Evolutionary conservation across 2,888 invertebrate species (phyloP).

Genomic region (Steromphala cineraria): DNA sequence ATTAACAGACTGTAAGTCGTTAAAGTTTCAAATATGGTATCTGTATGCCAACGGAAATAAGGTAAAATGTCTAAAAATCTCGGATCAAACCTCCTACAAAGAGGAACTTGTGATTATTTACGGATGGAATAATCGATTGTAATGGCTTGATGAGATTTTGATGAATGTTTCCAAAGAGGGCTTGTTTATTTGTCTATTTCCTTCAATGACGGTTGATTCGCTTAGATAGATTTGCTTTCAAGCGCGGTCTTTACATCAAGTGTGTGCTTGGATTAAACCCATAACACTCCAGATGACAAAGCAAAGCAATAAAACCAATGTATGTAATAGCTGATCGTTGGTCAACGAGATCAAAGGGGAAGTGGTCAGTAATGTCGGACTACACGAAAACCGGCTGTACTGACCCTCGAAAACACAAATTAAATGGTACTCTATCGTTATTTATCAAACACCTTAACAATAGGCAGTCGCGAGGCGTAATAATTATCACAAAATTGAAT

Average conservation of each 20-base stretch:
- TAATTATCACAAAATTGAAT: not conserved
- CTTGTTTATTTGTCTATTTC: not conserved
- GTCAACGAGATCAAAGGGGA: not conserved
- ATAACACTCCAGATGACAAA: not conserved
- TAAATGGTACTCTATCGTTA: slow-evolving; percentile 10
- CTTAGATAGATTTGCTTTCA: not conserved
- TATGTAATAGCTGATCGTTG: not conserved
- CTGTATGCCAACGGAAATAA: no score
- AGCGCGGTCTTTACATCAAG: not conserved
- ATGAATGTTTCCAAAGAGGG: not conserved
- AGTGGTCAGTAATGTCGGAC: not conserved
- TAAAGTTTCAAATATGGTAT: no score
- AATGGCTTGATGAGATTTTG: no score
- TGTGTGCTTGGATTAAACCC: not conserved
- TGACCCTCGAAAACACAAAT: not conserved
- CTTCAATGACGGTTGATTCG: not conserved
- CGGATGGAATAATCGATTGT: no score
- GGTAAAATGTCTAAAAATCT: no score
- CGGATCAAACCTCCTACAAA: no score
- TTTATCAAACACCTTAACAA: not conserved
- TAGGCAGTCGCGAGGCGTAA: not conserved
- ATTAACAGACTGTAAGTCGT: no score
- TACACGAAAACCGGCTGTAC: not conserved
- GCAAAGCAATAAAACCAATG: not conserved
- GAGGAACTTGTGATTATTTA: no score